These are phyloP conservation scores for Orycteropus afer DNA, from an alignment of 2,113 vertebrate genomes.

Conservation along the genomic window DNA sequence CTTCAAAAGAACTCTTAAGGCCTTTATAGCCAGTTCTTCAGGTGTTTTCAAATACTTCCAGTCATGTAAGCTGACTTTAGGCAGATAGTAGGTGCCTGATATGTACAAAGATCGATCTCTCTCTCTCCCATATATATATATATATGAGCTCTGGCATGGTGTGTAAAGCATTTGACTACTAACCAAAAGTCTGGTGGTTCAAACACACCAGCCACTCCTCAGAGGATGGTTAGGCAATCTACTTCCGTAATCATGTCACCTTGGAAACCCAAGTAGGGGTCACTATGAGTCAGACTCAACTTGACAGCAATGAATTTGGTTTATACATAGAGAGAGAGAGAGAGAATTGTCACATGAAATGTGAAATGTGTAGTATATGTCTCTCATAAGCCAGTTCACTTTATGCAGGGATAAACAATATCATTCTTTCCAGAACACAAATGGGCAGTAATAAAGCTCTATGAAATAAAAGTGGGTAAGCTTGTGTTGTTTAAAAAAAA, in stretches of 20 bases:
- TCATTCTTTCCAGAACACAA: conserved; percentile 8
- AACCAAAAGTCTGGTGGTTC: no score
- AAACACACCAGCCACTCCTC: no score
- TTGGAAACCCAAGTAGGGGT: no score
- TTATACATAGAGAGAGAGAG: no score
- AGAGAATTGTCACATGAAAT: neutral
- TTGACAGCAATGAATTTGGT: no score
- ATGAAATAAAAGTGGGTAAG: neutral
- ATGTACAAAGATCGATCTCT: no score
- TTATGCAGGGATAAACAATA: neutral
- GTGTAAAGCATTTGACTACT: no score
- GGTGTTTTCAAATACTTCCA: neutral
- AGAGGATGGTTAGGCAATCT: no score
- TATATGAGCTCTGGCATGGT: no score
- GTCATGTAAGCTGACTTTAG: neutral
- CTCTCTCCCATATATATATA: no score
- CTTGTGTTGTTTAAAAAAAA: neutral
- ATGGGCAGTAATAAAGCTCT: neutral
- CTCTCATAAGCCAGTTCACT: neutral
- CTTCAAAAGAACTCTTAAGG: neutral
- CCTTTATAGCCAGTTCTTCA: neutral
- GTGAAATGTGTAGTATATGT: neutral
- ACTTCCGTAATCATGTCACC: no score
- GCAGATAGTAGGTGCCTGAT: neutral
- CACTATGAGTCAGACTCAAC: no score